These are phyloP conservation scores for Halictus ligatus DNA, from an alignment of 2,888 invertebrate genomes.

Conservation along the genomic window DNA sequence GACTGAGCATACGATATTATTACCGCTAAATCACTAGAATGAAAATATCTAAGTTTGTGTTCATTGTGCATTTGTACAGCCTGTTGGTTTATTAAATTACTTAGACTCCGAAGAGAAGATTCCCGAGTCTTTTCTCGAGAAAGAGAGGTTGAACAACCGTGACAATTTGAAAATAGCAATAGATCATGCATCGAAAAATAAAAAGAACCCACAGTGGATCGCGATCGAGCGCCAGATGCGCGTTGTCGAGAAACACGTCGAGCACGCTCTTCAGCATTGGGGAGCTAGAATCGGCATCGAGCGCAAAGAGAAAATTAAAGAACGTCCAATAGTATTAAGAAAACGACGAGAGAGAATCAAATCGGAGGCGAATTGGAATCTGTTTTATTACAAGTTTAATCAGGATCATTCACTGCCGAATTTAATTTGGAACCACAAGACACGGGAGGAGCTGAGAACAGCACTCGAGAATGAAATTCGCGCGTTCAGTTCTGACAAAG, in stretches of 20 bases:
- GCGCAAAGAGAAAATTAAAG: conserved; percentile 87
- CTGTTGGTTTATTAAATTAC: conserved; percentile 95
- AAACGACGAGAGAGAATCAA: conserved; percentile 95
- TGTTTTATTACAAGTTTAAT: conserved; percentile 98
- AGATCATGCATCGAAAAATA: conserved; percentile 89
- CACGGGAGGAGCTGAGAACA: conserved; percentile 96
- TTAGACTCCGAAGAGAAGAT: conserved; percentile 95
- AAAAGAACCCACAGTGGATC: conserved; percentile 90
- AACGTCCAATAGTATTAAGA: conserved; percentile 95
- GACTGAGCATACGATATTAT: conserved; percentile 38
- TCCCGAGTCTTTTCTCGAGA: conserved; percentile 90
- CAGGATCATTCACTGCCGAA: conserved; percentile 97
- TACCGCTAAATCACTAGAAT: conserved; percentile 38
- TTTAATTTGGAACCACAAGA: conserved; percentile 99
- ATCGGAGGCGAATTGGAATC: conserved; percentile 94
- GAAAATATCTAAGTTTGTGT: conserved; percentile 48
- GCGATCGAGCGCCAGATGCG: conserved; percentile 90
- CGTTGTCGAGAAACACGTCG: conserved; percentile 93
- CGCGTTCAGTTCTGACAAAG: conserved; percentile 95
- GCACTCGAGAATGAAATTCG: conserved; percentile 97
- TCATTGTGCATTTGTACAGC: conserved; percentile 86
- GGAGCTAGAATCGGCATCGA: conserved; percentile 87
- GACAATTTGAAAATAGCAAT: conserved; percentile 98
- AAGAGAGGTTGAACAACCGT: conserved; percentile 90
- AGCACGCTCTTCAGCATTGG: conserved; percentile 91